Percentiles rank a stretch among this genome's conserved stretches.
Evolutionary conservation across 1,140 invertebrate species (phyloP).

Genomic region (Anastatus disparis): DNA sequence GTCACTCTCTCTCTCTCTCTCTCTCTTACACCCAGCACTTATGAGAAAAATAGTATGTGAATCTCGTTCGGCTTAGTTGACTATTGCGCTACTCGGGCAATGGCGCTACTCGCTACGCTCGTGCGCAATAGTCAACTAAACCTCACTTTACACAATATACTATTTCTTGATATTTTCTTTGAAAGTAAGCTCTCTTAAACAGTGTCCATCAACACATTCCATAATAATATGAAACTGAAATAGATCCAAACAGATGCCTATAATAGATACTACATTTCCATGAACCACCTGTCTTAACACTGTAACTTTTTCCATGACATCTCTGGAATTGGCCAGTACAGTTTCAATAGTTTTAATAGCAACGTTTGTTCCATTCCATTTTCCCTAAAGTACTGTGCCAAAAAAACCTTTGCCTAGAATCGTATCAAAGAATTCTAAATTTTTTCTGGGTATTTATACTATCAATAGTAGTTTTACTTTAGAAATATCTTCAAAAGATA

Average conservation of each 20-base stretch:
- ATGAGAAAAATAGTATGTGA: no score
- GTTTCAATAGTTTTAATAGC: slow-evolving; percentile 7
- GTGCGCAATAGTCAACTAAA: no score
- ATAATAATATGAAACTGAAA: slow-evolving; percentile 21
- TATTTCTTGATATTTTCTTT: not conserved
- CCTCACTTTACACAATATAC: no score
- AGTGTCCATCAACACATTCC: slow-evolving; percentile 13
- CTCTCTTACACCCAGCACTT: no score
- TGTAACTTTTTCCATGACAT: slow-evolving; percentile 7
- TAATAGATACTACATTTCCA: slow-evolving; percentile 2
- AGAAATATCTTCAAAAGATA: no score
- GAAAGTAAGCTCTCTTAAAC: not conserved
- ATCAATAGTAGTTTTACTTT: no score
- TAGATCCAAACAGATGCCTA: not conserved
- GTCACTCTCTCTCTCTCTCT: no score
- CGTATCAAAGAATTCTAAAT: not conserved
- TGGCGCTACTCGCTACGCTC: no score
- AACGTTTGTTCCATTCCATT: slow-evolving; percentile 4
- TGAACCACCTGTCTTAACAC: not conserved
- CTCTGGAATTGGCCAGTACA: not conserved
- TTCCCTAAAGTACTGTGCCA: not conserved
- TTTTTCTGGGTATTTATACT: not conserved
- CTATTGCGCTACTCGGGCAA: no score
- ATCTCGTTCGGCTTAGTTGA: no score
- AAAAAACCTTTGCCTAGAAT: not conserved